Percentiles rank a stretch among this genome's conserved stretches.
phyloP scores from a whole-genome alignment of 2,113 vertebrate genomes.

The Paratilapia polleni region DNA sequence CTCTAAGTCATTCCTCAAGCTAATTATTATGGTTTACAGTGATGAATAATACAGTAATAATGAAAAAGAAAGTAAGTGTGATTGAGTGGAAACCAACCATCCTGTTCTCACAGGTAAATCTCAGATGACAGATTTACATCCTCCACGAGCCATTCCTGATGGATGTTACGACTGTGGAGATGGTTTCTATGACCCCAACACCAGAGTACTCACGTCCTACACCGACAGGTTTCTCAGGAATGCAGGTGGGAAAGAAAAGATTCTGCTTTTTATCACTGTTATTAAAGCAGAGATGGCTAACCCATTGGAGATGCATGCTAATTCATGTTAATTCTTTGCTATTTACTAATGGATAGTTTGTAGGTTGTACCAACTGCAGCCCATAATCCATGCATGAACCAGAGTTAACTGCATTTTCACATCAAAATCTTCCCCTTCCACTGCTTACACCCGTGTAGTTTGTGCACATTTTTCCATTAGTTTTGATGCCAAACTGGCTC shows the following conservation, averaged over 20 bases:
- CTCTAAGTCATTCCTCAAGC: neutral
- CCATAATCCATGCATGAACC: neutral
- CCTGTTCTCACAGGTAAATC: conserved; percentile 81
- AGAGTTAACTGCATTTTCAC: conserved; percentile 6
- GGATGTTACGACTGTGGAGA: conserved; percentile 93
- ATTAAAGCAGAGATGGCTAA: neutral
- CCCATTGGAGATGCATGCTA: neutral
- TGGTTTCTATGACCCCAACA: conserved; percentile 90
- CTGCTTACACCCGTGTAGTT: conserved; percentile 5
- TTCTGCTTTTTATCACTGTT: neutral
- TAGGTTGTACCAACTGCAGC: neutral
- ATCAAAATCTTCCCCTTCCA: neutral
- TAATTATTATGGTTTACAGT: neutral
- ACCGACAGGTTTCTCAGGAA: conserved; percentile 84
- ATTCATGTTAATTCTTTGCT: neutral
- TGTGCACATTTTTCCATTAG: conserved; percentile 14
- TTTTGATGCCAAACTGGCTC: conserved; percentile 45
- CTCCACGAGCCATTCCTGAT: conserved; percentile 83
- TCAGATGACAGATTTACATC: conserved; percentile 87
- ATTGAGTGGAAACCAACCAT: neutral
- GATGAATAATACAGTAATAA: too few species aligned
- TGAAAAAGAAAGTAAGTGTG: neutral
- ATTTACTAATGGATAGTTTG: neutral
- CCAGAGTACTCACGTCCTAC: conserved; percentile 85
- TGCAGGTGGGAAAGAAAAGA: conserved; percentile 83